Conservation (phyloP, 2,113 vertebrate species). For the Phrynosoma platyrhinos region DNA sequence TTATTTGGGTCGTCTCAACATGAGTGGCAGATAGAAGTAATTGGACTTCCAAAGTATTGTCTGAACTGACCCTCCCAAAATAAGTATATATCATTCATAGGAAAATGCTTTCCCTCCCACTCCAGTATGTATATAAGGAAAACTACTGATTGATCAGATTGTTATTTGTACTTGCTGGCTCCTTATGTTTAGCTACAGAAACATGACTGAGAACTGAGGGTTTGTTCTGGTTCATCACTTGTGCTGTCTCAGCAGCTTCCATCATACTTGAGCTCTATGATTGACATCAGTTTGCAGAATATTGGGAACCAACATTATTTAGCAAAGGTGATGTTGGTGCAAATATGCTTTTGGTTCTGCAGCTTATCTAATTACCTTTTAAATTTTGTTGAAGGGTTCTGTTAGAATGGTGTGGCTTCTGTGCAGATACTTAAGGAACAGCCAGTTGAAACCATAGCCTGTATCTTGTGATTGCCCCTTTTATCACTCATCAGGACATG, state of each 20-base stretch:
- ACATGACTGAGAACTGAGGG: neutral
- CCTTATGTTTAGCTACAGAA: slow-evolving; percentile 13
- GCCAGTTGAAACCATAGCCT: neutral
- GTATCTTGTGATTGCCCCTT: slow-evolving; percentile 9
- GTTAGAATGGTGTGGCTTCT: neutral
- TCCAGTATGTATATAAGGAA: slow-evolving; percentile 70
- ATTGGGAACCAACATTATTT: slow-evolving; percentile 30
- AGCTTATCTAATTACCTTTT: slow-evolving; percentile 32
- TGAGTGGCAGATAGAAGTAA: neutral
- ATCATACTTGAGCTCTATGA: slow-evolving; percentile 1
- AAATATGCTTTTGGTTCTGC: neutral
- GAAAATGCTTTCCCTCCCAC: slow-evolving; percentile 74
- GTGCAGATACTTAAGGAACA: slow-evolving; percentile 3
- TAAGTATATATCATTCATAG: slow-evolving; percentile 72
- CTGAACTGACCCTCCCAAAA: slow-evolving; percentile 57
- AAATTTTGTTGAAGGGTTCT: slow-evolving; percentile 37
- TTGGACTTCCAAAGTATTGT: neutral
- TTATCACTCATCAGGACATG: neutral
- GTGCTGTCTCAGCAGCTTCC: slow-evolving; percentile 9
- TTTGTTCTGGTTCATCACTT: slow-evolving; percentile 36
- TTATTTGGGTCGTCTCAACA: neutral
- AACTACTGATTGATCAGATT: slow-evolving; percentile 59
- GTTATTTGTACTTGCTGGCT: slow-evolving; percentile 56
- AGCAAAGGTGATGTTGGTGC: accelerated
- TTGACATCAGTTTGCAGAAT: slow-evolving; percentile 39